Base-by-base conservation (phyloP, 2,113 vertebrate species). In the Chinchilla lanigera region DNA sequence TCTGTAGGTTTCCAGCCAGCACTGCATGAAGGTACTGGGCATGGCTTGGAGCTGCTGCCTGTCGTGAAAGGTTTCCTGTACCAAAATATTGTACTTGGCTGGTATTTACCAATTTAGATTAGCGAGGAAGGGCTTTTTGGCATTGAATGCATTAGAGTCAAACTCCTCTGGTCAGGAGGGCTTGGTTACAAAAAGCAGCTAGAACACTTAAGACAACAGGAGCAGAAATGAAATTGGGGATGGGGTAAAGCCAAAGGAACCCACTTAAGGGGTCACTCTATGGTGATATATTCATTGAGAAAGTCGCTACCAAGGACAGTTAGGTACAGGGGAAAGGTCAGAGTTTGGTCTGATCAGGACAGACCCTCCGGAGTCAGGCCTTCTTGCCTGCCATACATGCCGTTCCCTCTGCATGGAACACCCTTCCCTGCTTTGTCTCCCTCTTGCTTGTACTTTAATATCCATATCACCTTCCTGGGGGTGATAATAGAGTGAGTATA, bases 151-250 rank as follows among this genome's bases (percentile, higher is more conserved):
- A 1, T 28, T 8, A 38, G 69, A 95, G 47, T 71, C 67, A 80
- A 52, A 69, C 12, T 52, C 65, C 86, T 71, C n/a, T 75, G 28
- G 30, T 47, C 41, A 69, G 86, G 71, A 92, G 19, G 80, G 44
- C 30, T 83, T 83, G 65, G 20, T 86, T 93, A 80, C 58, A 60
- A n/a, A 92, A 77, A 90, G 80, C 67, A 65, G 33, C 54, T 69
- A 54, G 80, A 58, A 2, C 69, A 77, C 77, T 63, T 71, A 1
- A 90, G 83, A 54, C 22, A 73, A 69, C 16, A 58, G 33, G 28
- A 26, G 35, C 19, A n/a, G 61, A 67, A 75, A 56, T 60, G 20
- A 93, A n/a, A n/a, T 13, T 1, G 56, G 56, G 52, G 10, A 17
- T 60, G 30, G 52, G 38, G 13, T 47, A 33, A 84, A 77, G 83